A percentile compares a stretch with the other conserved stretches of the same genome.
Evolutionary conservation across 2,113 vertebrate species (phyloP).

Genomic region (Oryzias javanicus): DNA sequence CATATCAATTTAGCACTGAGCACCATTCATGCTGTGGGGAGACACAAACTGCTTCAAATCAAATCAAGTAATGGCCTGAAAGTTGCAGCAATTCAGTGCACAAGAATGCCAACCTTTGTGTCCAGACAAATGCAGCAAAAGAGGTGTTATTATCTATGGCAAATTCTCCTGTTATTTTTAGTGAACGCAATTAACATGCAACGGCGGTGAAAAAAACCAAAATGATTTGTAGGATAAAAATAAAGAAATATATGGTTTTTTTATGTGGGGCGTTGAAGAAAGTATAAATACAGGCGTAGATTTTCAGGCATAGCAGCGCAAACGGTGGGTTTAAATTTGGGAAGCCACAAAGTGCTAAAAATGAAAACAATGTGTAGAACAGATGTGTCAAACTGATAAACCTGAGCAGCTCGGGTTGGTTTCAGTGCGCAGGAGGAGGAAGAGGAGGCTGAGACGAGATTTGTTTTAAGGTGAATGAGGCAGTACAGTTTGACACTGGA

Average conservation of each 20-base stretch:
- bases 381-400: constrained; percentile 63
- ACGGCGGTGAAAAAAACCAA: constrained; percentile 50
- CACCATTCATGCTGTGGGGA: constrained; percentile 41
- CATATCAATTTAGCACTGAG: constrained; percentile 49
- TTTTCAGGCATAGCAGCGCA: constrained; percentile 40
- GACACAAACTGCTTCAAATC: constrained; percentile 57
- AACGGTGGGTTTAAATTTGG: constrained; percentile 55
- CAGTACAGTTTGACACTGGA: constrained; percentile 42
- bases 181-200: constrained; percentile 53
- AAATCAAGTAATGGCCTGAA: constrained; percentile 63
- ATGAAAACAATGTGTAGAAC: constrained; percentile 56
- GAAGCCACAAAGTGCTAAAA: constrained; percentile 64
- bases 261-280: constrained; percentile 22
- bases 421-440: constrained; percentile 18
- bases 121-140: constrained; percentile 41
- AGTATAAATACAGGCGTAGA: constrained; percentile 37
- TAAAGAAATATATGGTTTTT: constrained; percentile 39
- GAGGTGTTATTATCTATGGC: constrained; percentile 66
- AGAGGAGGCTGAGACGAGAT: constrained; percentile 19
- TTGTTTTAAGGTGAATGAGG: constrained; percentile 44
- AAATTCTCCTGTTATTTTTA: constrained; percentile 67
- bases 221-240: constrained; percentile 46
- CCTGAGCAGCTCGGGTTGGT: constrained; percentile 22
- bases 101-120: constrained; percentile 64
- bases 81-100: constrained; percentile 43